Evolutionary conservation across 2,797 vertebrate species (phyloP), one percentile per base, ranked within the genome.

Genomic region (Pelochelys cantorii): DNA sequence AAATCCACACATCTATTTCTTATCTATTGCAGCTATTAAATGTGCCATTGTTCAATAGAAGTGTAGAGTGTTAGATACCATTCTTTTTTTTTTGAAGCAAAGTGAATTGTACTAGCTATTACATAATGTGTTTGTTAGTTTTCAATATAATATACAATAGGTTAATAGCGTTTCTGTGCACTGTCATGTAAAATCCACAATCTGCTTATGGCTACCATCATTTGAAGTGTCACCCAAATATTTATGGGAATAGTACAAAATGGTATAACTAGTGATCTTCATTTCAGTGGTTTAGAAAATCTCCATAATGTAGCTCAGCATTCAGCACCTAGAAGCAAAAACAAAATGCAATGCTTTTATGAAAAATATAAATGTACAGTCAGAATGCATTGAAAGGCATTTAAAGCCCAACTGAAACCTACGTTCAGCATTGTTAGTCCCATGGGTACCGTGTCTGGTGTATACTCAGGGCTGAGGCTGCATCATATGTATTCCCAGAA

Each of bases 281-380:
- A 84, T 90, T 90, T 77, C 79, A 84, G 71, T 80, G 14, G 54
- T 80, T 37, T 65, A 81, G 27, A 87, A 90, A 79, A 52, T 82
- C 83, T 94, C 75, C 1, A 87, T 84, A 54, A n/a, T 62, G 5
- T 81, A 85, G 6, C n/a, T 77, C 81, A n/a, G 31, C n/a, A 78
- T 0, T 1, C 0, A 88, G 15, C 85, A 60, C 42, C 60, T 77
- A 42, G n/a, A 79, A 65, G 52, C 4, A 25, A 42, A 79, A 57
- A 31, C 14, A 27, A 54, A 42, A 56, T 81, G 29, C 42, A 31
- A 1, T 12, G 48, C 23, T 55, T 87, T 85, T 56, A 62, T 62
- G 83, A 86, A 74, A 37, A 42, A 74, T 48, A 25, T 74, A 42
- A 42, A 23, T 23, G 71, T 42, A 42, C 20, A 22, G 37, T 74